Conservation (phyloP, 2,888 invertebrate genomes). For the Dynastes maya region DNA sequence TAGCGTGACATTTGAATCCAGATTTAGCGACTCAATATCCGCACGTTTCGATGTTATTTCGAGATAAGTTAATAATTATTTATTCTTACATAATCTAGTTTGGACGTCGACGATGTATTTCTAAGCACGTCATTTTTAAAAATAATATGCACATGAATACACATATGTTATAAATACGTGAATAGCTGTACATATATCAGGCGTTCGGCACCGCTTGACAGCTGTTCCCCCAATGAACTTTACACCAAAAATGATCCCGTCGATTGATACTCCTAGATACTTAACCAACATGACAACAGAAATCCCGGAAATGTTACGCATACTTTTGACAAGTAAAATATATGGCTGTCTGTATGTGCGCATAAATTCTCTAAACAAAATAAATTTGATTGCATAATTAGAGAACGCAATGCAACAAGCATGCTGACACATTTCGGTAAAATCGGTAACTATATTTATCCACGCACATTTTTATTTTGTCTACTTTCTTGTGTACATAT, state of each 20-base stretch:
- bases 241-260: constrained; percentile 42
- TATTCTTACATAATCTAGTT: constrained; percentile 24
- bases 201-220: constrained; percentile 17
- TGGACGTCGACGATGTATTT: constrained; percentile 7
- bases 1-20: neutral
- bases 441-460: no score
- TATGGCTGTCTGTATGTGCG: neutral
- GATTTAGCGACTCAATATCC: neutral
- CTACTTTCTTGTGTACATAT: no score
- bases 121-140: constrained; percentile 25
- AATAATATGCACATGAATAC: constrained; percentile 38
- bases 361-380: neutral
- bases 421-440: no score
- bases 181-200: constrained; percentile 22
- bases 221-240: constrained; percentile 22
- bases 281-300: constrained; percentile 40
- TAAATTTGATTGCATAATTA: no score
- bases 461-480: no score
- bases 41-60: neutral
- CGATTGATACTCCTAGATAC: constrained; percentile 43
- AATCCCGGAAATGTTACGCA: neutral
- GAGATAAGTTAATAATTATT: constrained; percentile 21
- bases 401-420: no score
- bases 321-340: constrained; percentile 22
- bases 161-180: neutral